Percentiles rank a stretch among this genome's conserved stretches.
phyloP scores from a whole-genome alignment of 2,797 vertebrate species.

The Apogon talboti region DNA sequence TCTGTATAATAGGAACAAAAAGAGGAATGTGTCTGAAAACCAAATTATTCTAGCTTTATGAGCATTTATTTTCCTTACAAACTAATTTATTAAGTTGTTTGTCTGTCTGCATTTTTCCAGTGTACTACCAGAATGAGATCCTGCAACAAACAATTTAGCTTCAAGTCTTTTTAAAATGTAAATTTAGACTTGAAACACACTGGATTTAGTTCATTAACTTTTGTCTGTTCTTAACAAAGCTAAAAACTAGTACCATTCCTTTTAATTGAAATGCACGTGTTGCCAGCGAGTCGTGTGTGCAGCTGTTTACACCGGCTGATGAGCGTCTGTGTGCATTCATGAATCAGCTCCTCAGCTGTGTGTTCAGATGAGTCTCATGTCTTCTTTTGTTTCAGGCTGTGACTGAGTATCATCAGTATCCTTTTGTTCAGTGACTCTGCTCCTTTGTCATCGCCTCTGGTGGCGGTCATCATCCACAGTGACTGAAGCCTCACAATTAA shows the following conservation, averaged over 20 bases:
- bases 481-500: constrained; percentile 37
- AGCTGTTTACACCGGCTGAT: constrained; percentile 18
- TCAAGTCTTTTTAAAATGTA: no score
- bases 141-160: no score
- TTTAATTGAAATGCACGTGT: constrained; percentile 14
- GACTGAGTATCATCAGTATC: constrained; percentile 43
- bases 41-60: no score
- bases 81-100: no score
- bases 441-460: constrained; percentile 27
- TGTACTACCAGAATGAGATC: no score
- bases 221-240: no score
- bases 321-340: constrained; percentile 27
- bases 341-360: constrained; percentile 29
- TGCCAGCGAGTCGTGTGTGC: constrained; percentile 16
- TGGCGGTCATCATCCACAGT: constrained; percentile 20
- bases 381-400: constrained; percentile 48
- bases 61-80: no score
- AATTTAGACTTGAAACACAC: no score
- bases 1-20: no score
- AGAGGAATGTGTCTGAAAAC: no score
- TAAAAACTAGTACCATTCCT: neutral
- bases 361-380: constrained; percentile 24
- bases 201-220: no score
- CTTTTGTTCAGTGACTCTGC: constrained; percentile 28
- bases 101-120: no score